These are phyloP conservation scores for Corythornis leucogaster DNA, from an alignment of 2,797 vertebrate genomes.

Conservation along the genomic window DNA sequence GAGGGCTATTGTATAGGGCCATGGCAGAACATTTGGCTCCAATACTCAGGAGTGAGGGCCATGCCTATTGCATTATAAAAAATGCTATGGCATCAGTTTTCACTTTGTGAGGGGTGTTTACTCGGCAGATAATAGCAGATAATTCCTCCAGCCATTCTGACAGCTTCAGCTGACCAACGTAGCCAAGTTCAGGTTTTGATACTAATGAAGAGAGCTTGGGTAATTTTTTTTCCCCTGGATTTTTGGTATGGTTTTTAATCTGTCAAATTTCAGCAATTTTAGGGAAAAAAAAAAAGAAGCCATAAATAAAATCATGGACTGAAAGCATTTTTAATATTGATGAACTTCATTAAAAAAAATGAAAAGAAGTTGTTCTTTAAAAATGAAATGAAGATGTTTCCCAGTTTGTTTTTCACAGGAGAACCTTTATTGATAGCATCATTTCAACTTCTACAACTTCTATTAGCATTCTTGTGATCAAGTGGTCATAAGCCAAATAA, in stretches of 20 bases:
- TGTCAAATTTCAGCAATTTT: neutral
- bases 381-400: neutral
- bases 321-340: neutral
- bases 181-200: neutral
- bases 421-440: neutral
- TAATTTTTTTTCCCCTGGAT: neutral
- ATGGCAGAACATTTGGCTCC: slow-evolving; percentile 60
- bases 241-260: neutral
- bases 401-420: neutral
- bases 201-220: neutral
- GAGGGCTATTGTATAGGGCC: slow-evolving; percentile 46
- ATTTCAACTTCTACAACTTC: neutral
- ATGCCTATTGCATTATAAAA: slow-evolving; percentile 21
- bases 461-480: neutral
- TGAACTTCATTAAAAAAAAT: neutral
- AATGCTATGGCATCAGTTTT: slow-evolving; percentile 54
- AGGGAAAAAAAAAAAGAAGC: neutral
- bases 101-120: slow-evolving; percentile 13
- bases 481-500: neutral
- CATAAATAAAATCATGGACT: neutral
- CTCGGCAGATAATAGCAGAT: slow-evolving; percentile 51
- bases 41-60: neutral
- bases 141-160: slow-evolving; percentile 52
- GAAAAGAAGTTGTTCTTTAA: neutral
- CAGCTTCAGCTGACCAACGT: slow-evolving; percentile 55